A percentile compares a stretch with the other conserved stretches of the same genome.
Evolutionary conservation across 2,888 invertebrate genomes (phyloP).

Genomic region (Busseola fusca): DNA sequence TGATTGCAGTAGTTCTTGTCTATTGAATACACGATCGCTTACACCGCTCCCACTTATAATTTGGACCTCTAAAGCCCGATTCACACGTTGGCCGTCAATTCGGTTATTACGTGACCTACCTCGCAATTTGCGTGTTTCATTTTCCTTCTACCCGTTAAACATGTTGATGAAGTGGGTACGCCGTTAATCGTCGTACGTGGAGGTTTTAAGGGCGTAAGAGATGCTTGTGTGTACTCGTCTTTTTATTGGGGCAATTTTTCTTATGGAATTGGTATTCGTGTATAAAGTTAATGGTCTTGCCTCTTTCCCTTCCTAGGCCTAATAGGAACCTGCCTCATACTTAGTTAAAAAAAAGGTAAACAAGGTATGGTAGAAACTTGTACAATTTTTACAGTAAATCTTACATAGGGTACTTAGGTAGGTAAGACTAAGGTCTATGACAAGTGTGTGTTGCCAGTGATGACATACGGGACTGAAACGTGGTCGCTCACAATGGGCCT

Average conservation of each 20-base stretch:
- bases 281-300: neutral
- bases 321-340: neutral
- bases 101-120: slow-evolving; percentile 54
- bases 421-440: too few species aligned
- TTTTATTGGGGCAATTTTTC: slow-evolving; percentile 12
- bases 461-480: too few species aligned
- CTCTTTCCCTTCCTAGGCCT: neutral
- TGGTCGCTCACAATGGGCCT: too few species aligned
- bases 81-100: slow-evolving; percentile 53
- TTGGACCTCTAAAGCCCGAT: slow-evolving; percentile 7
- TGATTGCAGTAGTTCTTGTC: too few species aligned
- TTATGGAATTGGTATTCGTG: neutral
- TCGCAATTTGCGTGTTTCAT: slow-evolving; percentile 43
- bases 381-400: too few species aligned
- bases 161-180: slow-evolving; percentile 24
- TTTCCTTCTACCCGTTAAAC: slow-evolving; percentile 24
- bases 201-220: neutral
- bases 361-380: too few species aligned
- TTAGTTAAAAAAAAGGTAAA: too few species aligned
- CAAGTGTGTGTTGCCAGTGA: too few species aligned
- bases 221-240: neutral
- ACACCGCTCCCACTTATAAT: slow-evolving; percentile 24
- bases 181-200: slow-evolving; percentile 27
- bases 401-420: too few species aligned
- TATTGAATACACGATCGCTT: neutral